Evolutionary conservation across 2,888 invertebrate species (phyloP).

Genomic region (Esperia sulphurella): DNA sequence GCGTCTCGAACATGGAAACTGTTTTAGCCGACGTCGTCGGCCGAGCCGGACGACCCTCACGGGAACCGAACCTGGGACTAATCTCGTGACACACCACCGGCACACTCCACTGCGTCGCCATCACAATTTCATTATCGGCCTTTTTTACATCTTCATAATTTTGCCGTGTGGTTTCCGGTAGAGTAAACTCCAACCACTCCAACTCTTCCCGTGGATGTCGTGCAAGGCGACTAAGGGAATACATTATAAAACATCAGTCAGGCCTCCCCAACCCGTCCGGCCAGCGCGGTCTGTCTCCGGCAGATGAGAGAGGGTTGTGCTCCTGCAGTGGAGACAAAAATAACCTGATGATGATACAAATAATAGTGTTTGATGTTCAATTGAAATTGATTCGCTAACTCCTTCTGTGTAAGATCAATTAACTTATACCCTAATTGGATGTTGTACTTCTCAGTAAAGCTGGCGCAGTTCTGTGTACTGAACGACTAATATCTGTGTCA

Average conservation of each 20-base stretch:
- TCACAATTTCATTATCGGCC: constrained; percentile 12
- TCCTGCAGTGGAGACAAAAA: too few species aligned
- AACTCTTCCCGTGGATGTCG: too few species aligned
- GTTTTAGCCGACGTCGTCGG: constrained; percentile 35
- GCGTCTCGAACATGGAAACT: constrained; percentile 43
- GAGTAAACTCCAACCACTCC: too few species aligned
- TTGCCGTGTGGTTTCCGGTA: too few species aligned
- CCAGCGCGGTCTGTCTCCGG: too few species aligned
- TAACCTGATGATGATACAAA: too few species aligned
- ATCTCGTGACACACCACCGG: neutral
- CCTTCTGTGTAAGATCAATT: neutral
- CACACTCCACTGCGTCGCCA: constrained; percentile 18
- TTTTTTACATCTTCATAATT: neutral
- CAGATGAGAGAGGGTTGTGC: too few species aligned
- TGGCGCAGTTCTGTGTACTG: neutral
- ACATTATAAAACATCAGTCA: too few species aligned
- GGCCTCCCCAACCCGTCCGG: too few species aligned
- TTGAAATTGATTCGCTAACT: constrained; percentile 1
- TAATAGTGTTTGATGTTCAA: neutral
- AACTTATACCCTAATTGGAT: neutral
- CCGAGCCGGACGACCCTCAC: too few species aligned
- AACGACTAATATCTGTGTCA: too few species aligned
- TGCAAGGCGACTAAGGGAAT: too few species aligned
- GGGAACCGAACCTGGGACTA: neutral
- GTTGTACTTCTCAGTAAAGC: neutral